Evolutionary conservation across 2,888 invertebrate genomes (phyloP), one percentile per base, ranked within the genome.

Genomic region (Agonopterix subpropinquella): DNA sequence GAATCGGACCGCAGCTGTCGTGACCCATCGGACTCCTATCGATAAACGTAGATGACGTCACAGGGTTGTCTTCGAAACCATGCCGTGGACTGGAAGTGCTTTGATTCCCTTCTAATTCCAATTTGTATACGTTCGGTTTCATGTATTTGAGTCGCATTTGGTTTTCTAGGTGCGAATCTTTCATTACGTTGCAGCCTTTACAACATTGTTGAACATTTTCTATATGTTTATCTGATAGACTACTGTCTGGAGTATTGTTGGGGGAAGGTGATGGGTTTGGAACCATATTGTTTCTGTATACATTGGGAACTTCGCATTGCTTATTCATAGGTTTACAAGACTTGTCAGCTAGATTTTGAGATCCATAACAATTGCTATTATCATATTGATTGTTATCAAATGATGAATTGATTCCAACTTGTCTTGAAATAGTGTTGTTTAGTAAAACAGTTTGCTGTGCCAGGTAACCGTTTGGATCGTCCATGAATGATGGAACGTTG

Each of bases 381-480:
- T 84, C 85, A 55, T 70, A 84, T 47, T 76, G 78, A 55, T 67
- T 76, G 15, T 56, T 57, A 36, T 86, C 86, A 51, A 77, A 86
- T 0, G 73, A 65, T 1, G 80, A 61, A 55, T 73, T 80, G 18
- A 78, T 75, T 44, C 83, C 85, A n/a, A 86, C 86, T 80, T 93
- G 93, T 62, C 92, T 88, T 51, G 92, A 92, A 79, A 95, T 95
- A 8, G 94, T 96, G 68, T 92, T 95, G 68, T 96, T 96, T 47
- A 97, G 79, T 58, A 97, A 78, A 36, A 95, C 95, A 0, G 97
- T 96, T 77, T 97, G 97, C 64, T 97, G 96, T 4, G 96, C 96
- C 59, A 97, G 85, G 80, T 96, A 97, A 2, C 96, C 97, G 65
- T 93, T 95, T 0, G 97, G 96, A 78, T 97, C 96, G 59, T 97